Evolutionary conservation across 1,140 invertebrate genomes (phyloP).

Genomic region (Geopemphigus sp.): DNA sequence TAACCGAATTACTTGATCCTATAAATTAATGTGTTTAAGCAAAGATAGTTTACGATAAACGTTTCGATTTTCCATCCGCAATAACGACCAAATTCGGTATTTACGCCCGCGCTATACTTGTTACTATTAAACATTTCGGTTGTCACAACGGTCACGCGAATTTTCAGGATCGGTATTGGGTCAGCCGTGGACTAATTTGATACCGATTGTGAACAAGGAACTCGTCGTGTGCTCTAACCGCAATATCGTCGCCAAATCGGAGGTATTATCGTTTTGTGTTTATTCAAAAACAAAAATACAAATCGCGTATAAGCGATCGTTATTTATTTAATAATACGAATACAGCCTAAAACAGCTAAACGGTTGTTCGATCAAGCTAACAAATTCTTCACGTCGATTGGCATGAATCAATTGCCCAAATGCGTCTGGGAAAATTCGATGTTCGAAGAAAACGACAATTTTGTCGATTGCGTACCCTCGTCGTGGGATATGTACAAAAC

Average conservation of each 20-base stretch:
- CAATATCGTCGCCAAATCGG: not conserved
- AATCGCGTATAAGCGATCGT: not conserved
- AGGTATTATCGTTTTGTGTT: not conserved
- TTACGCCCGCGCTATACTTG: no score
- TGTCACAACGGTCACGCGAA: not conserved
- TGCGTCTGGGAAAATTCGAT: conserved; percentile 3
- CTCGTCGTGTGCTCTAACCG: not conserved
- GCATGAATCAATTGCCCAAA: conserved; percentile 4
- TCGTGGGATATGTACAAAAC: conserved; percentile 25
- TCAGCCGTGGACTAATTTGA: conserved; percentile 31
- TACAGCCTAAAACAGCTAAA: conserved; percentile 1
- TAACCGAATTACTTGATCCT: no score
- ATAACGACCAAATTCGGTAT: no score
- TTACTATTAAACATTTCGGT: no score
- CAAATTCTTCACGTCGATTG: conserved; percentile 10
- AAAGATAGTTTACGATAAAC: no score
- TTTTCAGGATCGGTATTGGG: conserved; percentile 32
- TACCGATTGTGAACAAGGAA: not conserved
- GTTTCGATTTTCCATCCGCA: no score
- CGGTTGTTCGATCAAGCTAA: conserved; percentile 17
- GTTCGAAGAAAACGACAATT: conserved; percentile 3
- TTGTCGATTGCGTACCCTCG: not conserved
- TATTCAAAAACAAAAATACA: not conserved
- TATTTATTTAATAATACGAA: not conserved
- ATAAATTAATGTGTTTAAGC: no score